Percentiles rank a stretch among this genome's conserved stretches.
phyloP scores from a whole-genome alignment of 1,140 invertebrate species.

The Lepidostoma basale region DNA sequence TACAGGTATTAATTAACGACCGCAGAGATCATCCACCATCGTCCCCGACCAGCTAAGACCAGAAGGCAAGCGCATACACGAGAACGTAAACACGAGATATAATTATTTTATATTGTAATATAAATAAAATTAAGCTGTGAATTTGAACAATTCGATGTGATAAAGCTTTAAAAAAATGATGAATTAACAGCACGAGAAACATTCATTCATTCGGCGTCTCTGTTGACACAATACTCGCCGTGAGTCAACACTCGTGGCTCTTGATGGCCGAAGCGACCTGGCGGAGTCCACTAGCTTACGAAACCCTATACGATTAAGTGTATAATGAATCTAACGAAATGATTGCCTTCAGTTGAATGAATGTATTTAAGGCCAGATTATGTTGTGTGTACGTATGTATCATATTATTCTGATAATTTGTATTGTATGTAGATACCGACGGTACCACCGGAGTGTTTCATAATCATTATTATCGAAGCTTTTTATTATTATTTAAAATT shows the following conservation, averaged over 20 bases:
- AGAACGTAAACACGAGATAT: neutral
- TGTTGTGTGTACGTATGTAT: neutral
- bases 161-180: too few relatives aligned
- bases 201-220: too few relatives aligned
- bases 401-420: neutral
- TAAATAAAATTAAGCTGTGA: neutral
- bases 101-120: slow-evolving; percentile 17
- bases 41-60: too few relatives aligned
- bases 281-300: slow-evolving; percentile 4
- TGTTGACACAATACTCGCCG: too few relatives aligned
- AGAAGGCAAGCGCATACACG: too few relatives aligned
- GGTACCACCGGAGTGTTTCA: neutral
- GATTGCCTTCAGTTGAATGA: neutral
- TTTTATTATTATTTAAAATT: neutral
- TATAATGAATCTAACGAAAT: neutral
- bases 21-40: too few relatives aligned
- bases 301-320: neutral
- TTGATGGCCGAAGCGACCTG: slow-evolving; percentile 8
- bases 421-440: neutral
- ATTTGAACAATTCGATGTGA: too few relatives aligned
- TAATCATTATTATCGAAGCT: neutral
- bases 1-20: slow-evolving; percentile 38
- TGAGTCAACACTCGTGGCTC: too few relatives aligned
- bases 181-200: too few relatives aligned
- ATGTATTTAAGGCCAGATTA: slow-evolving; percentile 1